A percentile compares a stretch with the other conserved stretches of the same genome.
Evolutionary conservation across 2,113 vertebrate genomes (phyloP).

Genomic region (Oriolus oriolus): DNA sequence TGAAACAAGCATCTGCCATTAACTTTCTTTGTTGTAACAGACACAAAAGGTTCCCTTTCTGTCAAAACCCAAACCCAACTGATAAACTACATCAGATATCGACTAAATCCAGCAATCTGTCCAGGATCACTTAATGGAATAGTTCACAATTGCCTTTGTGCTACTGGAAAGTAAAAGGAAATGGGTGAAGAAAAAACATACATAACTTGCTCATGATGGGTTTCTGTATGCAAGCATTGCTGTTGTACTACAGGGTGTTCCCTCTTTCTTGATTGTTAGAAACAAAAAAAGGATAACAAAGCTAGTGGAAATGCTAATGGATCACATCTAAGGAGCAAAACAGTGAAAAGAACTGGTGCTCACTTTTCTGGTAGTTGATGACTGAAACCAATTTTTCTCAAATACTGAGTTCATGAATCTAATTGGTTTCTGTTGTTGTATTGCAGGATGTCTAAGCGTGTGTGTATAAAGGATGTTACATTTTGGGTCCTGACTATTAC

Average conservation of each 20-base stretch:
- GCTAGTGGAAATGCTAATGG: not conserved
- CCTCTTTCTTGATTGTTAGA: not conserved
- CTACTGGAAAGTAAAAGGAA: not conserved
- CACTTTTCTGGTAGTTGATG: not conserved
- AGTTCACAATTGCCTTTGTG: not conserved
- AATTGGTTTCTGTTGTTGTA: not conserved
- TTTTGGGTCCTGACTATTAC: not conserved
- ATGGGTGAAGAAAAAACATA: not conserved
- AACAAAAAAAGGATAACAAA: not conserved
- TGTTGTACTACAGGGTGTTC: not conserved
- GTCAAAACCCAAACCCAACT: not conserved
- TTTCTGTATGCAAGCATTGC: not conserved
- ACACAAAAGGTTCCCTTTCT: not conserved
- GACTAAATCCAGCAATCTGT: not conserved
- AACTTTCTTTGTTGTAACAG: not conserved
- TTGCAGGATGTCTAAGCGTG: not conserved
- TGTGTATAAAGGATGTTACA: not conserved
- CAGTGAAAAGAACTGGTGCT: not conserved
- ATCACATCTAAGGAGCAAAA: not conserved
- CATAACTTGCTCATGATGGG: not conserved
- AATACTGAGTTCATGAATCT: not conserved
- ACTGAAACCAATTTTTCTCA: not conserved
- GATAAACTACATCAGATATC: not conserved
- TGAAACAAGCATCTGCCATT: not conserved
- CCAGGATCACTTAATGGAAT: not conserved